Evolutionary conservation across 2,797 vertebrate species (phyloP).

Genomic region (Acanthopagrus latus): DNA sequence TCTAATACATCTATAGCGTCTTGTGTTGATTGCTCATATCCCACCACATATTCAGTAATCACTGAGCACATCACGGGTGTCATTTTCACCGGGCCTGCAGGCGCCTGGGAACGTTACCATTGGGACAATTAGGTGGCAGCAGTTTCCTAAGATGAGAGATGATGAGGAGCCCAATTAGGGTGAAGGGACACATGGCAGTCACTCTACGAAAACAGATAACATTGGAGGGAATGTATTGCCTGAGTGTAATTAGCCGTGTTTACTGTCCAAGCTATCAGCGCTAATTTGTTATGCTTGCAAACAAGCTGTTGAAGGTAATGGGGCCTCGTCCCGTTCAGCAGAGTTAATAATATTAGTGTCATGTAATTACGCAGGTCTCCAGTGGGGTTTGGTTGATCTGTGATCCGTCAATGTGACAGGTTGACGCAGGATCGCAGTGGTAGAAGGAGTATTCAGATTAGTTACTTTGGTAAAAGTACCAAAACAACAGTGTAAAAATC

Average conservation of each 20-base stretch:
- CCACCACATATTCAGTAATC: conserved; percentile 42
- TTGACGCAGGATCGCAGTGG: background rate
- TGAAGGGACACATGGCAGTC: conserved; percentile 32
- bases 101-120: conserved; percentile 44
- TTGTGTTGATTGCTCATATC: conserved; percentile 49
- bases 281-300: conserved; percentile 60
- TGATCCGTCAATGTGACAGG: background rate
- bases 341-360: conserved; percentile 31
- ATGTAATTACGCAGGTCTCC: conserved; percentile 14
- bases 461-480: background rate
- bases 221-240: conserved; percentile 40
- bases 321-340: conserved; percentile 21
- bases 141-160: conserved; percentile 52
- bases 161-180: conserved; percentile 62
- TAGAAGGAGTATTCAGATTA: background rate
- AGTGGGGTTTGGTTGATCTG: background rate
- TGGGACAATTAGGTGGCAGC: conserved; percentile 55
- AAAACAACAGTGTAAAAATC: background rate
- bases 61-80: conserved; percentile 52
- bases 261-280: conserved; percentile 54
- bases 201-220: conserved; percentile 26
- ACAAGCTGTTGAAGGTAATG: conserved; percentile 53
- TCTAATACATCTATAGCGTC: conserved; percentile 4
- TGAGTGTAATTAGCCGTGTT: conserved; percentile 57
- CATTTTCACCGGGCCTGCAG: conserved; percentile 49